These are phyloP conservation scores for Theocolax elegans DNA, from an alignment of 1,140 invertebrate genomes.

Conservation along the genomic window DNA sequence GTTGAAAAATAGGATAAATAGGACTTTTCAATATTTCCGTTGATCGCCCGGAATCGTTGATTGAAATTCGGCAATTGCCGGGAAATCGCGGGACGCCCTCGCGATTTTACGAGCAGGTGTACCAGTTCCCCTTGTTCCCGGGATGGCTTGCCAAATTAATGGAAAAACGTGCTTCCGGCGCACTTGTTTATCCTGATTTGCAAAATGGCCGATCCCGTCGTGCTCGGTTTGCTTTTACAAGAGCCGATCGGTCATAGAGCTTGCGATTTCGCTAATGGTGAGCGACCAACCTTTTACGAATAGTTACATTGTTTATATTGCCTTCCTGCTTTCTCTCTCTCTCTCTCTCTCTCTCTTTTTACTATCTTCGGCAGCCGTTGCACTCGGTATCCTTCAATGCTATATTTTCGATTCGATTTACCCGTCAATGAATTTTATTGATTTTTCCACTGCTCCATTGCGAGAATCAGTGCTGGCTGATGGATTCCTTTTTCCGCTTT, in stretches of 20 bases:
- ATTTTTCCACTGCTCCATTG: slow-evolving; percentile 5
- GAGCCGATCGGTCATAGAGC: neutral
- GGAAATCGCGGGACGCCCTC: slow-evolving; percentile 34
- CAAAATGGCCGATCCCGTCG: neutral
- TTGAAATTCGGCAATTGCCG: slow-evolving; percentile 43
- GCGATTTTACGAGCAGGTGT: neutral
- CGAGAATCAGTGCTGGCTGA: neutral
- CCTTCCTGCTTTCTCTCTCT: neutral
- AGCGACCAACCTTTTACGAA: neutral
- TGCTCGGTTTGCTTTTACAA: slow-evolving; percentile 2
- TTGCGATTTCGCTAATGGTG: slow-evolving; percentile 21
- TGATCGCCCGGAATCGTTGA: slow-evolving; percentile 37
- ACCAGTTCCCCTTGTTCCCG: neutral
- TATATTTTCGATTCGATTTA: slow-evolving; percentile 31
- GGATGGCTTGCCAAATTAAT: slow-evolving; percentile 15
- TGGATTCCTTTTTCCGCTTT: slow-evolving; percentile 16
- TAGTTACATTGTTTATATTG: slow-evolving; percentile 29
- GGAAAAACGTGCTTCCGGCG: neutral
- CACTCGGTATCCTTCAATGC: too few relatives aligned
- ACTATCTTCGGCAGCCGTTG: too few relatives aligned
- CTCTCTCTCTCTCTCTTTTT: too few relatives aligned
- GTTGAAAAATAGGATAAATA: slow-evolving; percentile 12
- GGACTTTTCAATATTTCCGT: slow-evolving; percentile 45
- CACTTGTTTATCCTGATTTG: slow-evolving; percentile 33
- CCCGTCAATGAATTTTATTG: slow-evolving; percentile 25